Percentiles rank a stretch among this genome's conserved stretches.
These are phyloP conservation scores for Liolophura sinensis DNA, from an alignment of 1,140 invertebrate species.

Conservation along the genomic window DNA sequence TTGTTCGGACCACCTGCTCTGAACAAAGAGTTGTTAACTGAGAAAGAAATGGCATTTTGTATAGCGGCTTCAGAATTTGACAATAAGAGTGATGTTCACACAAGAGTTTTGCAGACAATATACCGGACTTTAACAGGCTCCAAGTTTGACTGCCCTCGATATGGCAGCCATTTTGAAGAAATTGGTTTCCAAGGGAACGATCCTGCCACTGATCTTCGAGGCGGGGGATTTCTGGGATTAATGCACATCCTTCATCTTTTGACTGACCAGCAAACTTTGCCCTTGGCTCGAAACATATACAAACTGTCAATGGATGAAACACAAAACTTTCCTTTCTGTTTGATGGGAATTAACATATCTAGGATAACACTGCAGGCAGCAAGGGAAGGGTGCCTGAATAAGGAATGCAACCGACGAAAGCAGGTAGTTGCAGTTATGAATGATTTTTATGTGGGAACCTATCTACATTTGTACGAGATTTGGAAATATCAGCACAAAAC, in stretches of 20 bases:
- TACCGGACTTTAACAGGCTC: conserved; percentile 63
- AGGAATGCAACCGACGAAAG: conserved; percentile 59
- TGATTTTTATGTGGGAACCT: conserved; percentile 61
- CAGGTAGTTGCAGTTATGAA: conserved; percentile 61
- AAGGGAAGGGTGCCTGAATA: conserved; percentile 62
- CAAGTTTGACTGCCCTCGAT: conserved; percentile 59
- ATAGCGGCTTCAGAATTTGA: conserved; percentile 53
- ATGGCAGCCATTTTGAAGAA: conserved; percentile 65
- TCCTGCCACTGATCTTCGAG: conserved; percentile 65
- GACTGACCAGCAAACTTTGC: conserved; percentile 48
- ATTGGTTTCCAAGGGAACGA: conserved; percentile 67
- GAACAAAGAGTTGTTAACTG: conserved; percentile 47
- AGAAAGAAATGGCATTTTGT: conserved; percentile 61
- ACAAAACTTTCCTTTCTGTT: conserved; percentile 66
- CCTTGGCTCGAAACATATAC: conserved; percentile 61
- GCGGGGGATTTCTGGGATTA: conserved; percentile 64
- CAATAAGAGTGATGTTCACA: conserved; percentile 58
- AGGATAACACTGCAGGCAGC: conserved; percentile 63
- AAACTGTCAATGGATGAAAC: conserved; percentile 61
- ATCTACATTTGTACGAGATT: conserved; percentile 58
- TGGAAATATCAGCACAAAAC: conserved; percentile 64
- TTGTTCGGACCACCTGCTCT: conserved; percentile 59
- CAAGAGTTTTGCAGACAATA: conserved; percentile 61
- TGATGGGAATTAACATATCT: conserved; percentile 66
- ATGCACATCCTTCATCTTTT: conserved; percentile 62